Conservation (phyloP, 2,113 vertebrate species). For the Australoheros scitulus region DNA sequence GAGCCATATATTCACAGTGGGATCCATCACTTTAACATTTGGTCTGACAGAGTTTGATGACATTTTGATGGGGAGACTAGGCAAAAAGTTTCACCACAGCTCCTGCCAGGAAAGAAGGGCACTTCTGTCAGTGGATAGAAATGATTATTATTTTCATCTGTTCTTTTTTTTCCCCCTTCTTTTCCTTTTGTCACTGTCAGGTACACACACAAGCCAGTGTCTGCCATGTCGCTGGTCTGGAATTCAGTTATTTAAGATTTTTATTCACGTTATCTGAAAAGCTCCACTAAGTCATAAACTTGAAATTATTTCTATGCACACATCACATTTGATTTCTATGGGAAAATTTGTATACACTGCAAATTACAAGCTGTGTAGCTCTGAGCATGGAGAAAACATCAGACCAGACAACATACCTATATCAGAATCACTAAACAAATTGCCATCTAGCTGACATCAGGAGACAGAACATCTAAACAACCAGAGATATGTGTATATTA, state of each 20-base stretch:
- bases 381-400: conserved; percentile 36
- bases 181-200: background rate
- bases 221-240: background rate
- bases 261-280: background rate
- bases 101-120: conserved; percentile 33
- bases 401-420: conserved; percentile 50
- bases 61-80: background rate
- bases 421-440: conserved; percentile 62
- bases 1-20: background rate
- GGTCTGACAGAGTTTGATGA: conserved; percentile 17
- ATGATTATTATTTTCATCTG: conserved; percentile 12
- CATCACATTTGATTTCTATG: conserved; percentile 20
- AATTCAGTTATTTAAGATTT: background rate
- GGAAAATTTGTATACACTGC: background rate
- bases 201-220: background rate
- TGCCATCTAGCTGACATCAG: conserved; percentile 59
- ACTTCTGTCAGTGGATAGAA: conserved; percentile 10
- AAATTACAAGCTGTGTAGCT: background rate
- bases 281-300: background rate
- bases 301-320: background rate
- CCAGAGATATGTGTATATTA: conserved; percentile 58
- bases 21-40: conserved; percentile 15
- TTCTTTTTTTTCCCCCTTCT: rapidly evolving
- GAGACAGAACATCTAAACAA: conserved; percentile 73
- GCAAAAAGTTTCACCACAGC: background rate